phyloP scores from a whole-genome alignment of 2,113 vertebrate species.

The Lasiurus borealis region DNA sequence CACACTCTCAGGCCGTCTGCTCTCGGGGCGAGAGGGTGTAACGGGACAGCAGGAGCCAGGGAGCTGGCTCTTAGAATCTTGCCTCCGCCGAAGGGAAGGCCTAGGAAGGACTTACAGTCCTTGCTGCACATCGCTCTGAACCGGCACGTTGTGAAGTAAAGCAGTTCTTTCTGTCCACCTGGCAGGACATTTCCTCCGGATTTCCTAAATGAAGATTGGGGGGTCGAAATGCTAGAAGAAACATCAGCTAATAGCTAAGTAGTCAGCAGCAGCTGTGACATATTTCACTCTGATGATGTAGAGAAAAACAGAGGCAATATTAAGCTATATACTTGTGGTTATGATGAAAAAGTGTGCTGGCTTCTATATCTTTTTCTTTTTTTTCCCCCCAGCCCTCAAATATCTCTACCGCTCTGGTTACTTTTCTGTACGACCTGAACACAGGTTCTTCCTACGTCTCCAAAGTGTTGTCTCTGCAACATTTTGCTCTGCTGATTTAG shows the following conservation, averaged over 20 bases:
- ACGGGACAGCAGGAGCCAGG: neutral
- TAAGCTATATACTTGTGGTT: neutral
- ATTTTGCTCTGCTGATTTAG: constrained; percentile 69
- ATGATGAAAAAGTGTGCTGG: neutral
- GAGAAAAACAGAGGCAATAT: neutral
- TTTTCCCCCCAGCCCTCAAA: neutral
- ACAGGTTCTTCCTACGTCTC: constrained; percentile 62
- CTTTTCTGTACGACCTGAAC: constrained; percentile 40
- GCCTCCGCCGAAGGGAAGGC: neutral
- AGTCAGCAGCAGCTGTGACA: neutral
- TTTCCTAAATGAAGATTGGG: neutral
- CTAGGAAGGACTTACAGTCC: neutral
- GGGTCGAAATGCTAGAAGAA: constrained; percentile 39
- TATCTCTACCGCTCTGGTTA: constrained; percentile 26
- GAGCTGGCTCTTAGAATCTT: neutral
- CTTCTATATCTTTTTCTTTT: neutral
- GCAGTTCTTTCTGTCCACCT: neutral
- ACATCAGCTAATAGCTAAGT: neutral
- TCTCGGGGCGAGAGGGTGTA: accelerated
- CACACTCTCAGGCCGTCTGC: neutral
- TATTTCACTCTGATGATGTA: neutral
- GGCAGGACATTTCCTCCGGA: neutral
- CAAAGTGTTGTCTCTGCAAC: constrained; percentile 71
- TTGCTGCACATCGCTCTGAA: neutral
- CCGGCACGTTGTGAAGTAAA: neutral